Percentiles rank a stretch among this genome's conserved stretches.
Evolutionary conservation across 2,113 vertebrate species (phyloP).

Genomic region (Sorex araneus): DNA sequence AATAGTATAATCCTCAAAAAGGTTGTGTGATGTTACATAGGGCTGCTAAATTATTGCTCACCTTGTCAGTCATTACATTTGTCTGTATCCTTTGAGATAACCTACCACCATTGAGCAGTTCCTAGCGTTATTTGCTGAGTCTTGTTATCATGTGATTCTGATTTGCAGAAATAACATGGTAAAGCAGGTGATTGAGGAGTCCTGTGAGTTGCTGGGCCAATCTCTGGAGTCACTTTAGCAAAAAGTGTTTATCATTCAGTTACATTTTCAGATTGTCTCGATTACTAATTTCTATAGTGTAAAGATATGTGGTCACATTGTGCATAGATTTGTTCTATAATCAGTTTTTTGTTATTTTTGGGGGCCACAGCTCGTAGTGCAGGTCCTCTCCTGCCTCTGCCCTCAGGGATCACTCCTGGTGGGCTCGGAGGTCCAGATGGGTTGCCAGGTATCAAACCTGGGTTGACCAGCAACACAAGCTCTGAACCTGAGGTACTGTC

Average conservation of each 20-base stretch:
- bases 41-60: conserved; percentile 53
- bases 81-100: conserved; percentile 37
- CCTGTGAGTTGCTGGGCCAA: neutral
- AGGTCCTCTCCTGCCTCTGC: too few relatives aligned
- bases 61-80: conserved; percentile 43
- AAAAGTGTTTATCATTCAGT: neutral
- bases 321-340: conserved; percentile 22
- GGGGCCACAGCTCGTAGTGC: too few relatives aligned
- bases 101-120: conserved; percentile 11
- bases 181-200: neutral
- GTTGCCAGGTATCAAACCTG: too few relatives aligned
- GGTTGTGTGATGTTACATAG: neutral
- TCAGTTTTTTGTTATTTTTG: neutral
- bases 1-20: neutral
- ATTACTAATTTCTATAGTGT: conserved; percentile 7
- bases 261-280: conserved; percentile 11
- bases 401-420: too few relatives aligned
- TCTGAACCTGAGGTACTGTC: too few relatives aligned
- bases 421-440: too few relatives aligned
- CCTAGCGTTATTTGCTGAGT: conserved; percentile 3
- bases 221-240: neutral
- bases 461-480: too few relatives aligned
- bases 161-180: neutral
- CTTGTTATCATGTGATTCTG: neutral
- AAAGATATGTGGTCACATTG: neutral